phyloP scores from a whole-genome alignment of 2,888 invertebrate species.

The Amphipyra tragopoginis region DNA sequence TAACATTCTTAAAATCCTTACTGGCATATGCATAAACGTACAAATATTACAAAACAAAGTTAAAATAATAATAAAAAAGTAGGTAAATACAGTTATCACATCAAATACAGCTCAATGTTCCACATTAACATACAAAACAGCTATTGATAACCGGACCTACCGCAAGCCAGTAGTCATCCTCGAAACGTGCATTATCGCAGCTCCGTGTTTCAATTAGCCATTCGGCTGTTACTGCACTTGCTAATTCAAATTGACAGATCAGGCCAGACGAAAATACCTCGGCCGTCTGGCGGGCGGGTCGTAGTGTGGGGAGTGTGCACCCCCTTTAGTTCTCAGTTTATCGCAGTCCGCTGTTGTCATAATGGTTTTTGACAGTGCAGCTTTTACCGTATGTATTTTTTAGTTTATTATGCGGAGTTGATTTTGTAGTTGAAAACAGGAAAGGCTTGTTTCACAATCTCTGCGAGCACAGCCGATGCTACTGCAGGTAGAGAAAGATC shows the following conservation, averaged over 20 bases:
- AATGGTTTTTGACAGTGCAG: constrained; percentile 79
- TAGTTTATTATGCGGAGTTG: constrained; percentile 15
- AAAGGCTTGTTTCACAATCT: too few species aligned
- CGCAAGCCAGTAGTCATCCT: constrained; percentile 56
- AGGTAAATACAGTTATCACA: too few species aligned
- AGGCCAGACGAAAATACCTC: constrained; percentile 86
- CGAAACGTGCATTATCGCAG: constrained; percentile 29
- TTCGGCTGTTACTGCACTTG: constrained; percentile 75
- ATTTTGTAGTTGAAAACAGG: constrained; percentile 12
- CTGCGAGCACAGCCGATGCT: too few species aligned
- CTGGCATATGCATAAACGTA: too few species aligned
- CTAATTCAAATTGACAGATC: constrained; percentile 89
- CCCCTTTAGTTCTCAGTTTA: constrained; percentile 65
- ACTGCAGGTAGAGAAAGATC: too few species aligned
- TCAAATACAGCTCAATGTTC: too few species aligned
- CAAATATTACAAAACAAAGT: too few species aligned
- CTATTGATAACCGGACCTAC: constrained; percentile 65
- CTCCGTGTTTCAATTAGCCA: constrained; percentile 71
- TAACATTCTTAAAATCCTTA: too few species aligned
- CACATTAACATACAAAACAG: background rate
- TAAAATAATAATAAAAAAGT: too few species aligned
- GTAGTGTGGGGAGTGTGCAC: constrained; percentile 61
- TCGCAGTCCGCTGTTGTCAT: constrained; percentile 75
- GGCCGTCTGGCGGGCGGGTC: constrained; percentile 72
- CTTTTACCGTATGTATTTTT: constrained; percentile 59